phyloP scores from a whole-genome alignment of 2,888 invertebrate species.

The Ditylenchus weischeri region DNA sequence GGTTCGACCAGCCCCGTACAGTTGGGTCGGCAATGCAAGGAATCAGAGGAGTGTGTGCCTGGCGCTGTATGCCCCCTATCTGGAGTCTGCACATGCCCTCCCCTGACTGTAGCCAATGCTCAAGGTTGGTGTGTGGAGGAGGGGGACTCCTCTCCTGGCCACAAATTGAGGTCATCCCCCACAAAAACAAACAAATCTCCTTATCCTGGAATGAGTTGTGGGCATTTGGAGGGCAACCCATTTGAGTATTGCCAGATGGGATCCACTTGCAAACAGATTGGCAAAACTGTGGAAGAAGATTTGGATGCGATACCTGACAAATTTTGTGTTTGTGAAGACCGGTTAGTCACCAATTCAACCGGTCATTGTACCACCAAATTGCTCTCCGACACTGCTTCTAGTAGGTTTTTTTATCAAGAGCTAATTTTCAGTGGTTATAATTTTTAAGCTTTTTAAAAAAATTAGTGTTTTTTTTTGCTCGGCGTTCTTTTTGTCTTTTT shows the following conservation, averaged over 20 bases:
- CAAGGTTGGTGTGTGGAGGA: constrained; percentile 22
- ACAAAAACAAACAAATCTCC: not conserved
- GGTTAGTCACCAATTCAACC: constrained; percentile 39
- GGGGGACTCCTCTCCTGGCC: not conserved
- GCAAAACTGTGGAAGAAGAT: not conserved
- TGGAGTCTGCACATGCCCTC: constrained; percentile 32
- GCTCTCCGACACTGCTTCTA: constrained; percentile 29
- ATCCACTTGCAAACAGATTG: constrained; percentile 7
- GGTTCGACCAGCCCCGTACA: not conserved
- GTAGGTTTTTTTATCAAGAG: constrained; percentile 20
- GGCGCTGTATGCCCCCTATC: constrained; percentile 30
- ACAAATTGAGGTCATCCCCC: not conserved
- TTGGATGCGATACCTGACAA: not conserved
- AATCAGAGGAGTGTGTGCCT: constrained; percentile 25
- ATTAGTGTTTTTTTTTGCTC: no score
- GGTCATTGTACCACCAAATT: constrained; percentile 40
- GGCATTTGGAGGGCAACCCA: not conserved
- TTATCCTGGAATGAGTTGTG: constrained; percentile 5
- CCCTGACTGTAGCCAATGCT: constrained; percentile 18
- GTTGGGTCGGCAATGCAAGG: constrained; percentile 26
- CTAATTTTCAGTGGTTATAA: no score
- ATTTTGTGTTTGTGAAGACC: constrained; percentile 29
- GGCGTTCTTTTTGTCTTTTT: no score
- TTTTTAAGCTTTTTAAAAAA: no score
- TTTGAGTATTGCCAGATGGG: constrained; percentile 15